phyloP scores from a whole-genome alignment of 35 echinoderm and acorn worm genomes.

The Eucidaris tribuloides region DNA sequence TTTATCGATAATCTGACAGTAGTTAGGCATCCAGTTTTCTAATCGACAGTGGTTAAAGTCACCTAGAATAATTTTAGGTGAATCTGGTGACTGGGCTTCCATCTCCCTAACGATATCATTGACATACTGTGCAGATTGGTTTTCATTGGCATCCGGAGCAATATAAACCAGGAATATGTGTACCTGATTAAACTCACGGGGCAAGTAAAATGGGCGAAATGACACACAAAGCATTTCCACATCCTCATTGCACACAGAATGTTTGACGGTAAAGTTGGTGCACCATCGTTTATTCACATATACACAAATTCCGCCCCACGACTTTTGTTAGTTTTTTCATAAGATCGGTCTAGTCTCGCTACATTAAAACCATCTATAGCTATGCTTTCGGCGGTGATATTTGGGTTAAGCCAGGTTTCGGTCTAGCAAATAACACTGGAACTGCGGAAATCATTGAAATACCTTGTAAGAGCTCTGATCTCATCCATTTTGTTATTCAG shows the following conservation, averaged over 20 bases:
- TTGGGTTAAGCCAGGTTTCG: background rate
- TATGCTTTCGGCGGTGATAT: background rate
- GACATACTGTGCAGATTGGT: background rate
- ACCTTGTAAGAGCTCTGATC: background rate
- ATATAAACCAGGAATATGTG: slow-evolving; percentile 12
- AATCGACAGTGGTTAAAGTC: slow-evolving; percentile 19
- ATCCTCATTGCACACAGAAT: background rate
- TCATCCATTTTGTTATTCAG: slow-evolving; percentile 19
- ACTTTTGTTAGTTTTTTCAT: slow-evolving; percentile 1
- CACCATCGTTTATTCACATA: slow-evolving; percentile 16
- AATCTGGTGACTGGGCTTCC: background rate
- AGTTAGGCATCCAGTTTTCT: background rate
- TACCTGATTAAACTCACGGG: slow-evolving; percentile 16
- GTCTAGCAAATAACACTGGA: slow-evolving; percentile 20
- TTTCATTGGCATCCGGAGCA: slow-evolving; percentile 10
- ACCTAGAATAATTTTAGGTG: slow-evolving; percentile 11
- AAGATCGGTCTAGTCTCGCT: background rate
- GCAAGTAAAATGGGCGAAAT: slow-evolving; percentile 18
- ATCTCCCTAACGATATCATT: background rate
- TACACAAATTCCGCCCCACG: background rate
- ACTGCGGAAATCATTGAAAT: background rate
- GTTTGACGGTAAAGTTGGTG: background rate
- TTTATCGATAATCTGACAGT: background rate
- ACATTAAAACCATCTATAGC: slow-evolving; percentile 3
- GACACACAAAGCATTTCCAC: slow-evolving; percentile 12